Evolutionary conservation across 1,140 invertebrate species (phyloP).

Genomic region (Hyles vespertilio): DNA sequence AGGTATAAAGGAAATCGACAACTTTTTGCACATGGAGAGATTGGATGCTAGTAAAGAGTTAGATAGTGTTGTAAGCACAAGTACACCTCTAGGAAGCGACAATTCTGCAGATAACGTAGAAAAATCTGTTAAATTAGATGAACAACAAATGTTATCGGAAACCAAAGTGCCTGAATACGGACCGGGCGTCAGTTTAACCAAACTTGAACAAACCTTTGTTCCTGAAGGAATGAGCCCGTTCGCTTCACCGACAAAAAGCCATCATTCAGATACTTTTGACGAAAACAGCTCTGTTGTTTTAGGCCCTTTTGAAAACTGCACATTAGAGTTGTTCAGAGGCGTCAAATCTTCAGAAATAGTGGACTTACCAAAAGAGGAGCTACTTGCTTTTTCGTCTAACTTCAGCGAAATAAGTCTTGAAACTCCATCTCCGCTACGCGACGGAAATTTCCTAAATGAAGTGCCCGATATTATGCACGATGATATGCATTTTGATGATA

Average conservation of each 20-base stretch:
- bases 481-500: slow-evolving; percentile 48
- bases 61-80: slow-evolving; percentile 36
- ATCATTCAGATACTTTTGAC: slow-evolving; percentile 63
- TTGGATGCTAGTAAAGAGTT: slow-evolving; percentile 33
- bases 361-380: slow-evolving; percentile 66
- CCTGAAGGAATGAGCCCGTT: slow-evolving; percentile 57
- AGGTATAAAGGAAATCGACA: slow-evolving; percentile 43
- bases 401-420: slow-evolving; percentile 71
- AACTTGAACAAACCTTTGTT: slow-evolving; percentile 53
- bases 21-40: slow-evolving; percentile 55
- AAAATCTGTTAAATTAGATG: slow-evolving; percentile 27
- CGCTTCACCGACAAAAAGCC: slow-evolving; percentile 65
- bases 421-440: slow-evolving; percentile 62
- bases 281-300: slow-evolving; percentile 74
- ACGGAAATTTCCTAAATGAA: slow-evolving; percentile 66
- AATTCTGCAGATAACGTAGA: slow-evolving; percentile 32
- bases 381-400: slow-evolving; percentile 73
- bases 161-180: slow-evolving; percentile 43
- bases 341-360: slow-evolving; percentile 61
- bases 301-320: slow-evolving; percentile 76
- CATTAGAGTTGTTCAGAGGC: slow-evolving; percentile 74
- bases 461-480: slow-evolving; percentile 57
- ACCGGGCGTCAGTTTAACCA: slow-evolving; percentile 38
- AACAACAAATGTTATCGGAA: slow-evolving; percentile 29
- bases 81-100: slow-evolving; percentile 55